These are phyloP conservation scores for Volucella inanis DNA, from an alignment of 2,888 invertebrate genomes.

Conservation along the genomic window DNA sequence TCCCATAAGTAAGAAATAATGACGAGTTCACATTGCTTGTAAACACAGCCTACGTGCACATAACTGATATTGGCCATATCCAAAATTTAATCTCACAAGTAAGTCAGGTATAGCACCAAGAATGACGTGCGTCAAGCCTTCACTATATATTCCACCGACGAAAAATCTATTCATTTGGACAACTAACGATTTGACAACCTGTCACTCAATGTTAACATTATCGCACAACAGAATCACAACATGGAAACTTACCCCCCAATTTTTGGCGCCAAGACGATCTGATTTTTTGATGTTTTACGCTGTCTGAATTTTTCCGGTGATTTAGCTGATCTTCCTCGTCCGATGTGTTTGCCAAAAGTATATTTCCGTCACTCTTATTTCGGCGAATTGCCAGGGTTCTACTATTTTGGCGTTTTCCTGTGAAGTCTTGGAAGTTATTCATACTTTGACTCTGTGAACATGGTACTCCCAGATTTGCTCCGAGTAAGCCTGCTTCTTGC, in stretches of 20 bases:
- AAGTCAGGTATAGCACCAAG: no score
- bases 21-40: no score
- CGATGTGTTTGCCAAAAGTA: slow-evolving; percentile 63
- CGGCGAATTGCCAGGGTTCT: slow-evolving; percentile 74
- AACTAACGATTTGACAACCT: background rate
- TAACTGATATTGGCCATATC: no score
- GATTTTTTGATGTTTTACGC: slow-evolving; percentile 27
- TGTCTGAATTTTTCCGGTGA: slow-evolving; percentile 13
- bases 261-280: slow-evolving; percentile 41
- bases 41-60: no score
- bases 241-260: slow-evolving; percentile 33
- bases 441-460: slow-evolving; percentile 65
- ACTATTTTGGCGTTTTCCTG: slow-evolving; percentile 39
- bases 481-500: slow-evolving; percentile 16
- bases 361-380: slow-evolving; percentile 75
- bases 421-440: slow-evolving; percentile 50
- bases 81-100: no score
- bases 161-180: no score
- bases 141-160: no score
- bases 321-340: slow-evolving; percentile 36
- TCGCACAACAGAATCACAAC: background rate
- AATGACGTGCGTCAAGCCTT: no score
- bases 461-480: slow-evolving; percentile 41
- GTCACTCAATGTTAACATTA: background rate
- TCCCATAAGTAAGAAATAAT: no score